Percentiles rank a stretch among this genome's conserved stretches.
Conservation (phyloP, 1,140 invertebrate genomes). For the Pemphigus obesinymphae region DNA sequence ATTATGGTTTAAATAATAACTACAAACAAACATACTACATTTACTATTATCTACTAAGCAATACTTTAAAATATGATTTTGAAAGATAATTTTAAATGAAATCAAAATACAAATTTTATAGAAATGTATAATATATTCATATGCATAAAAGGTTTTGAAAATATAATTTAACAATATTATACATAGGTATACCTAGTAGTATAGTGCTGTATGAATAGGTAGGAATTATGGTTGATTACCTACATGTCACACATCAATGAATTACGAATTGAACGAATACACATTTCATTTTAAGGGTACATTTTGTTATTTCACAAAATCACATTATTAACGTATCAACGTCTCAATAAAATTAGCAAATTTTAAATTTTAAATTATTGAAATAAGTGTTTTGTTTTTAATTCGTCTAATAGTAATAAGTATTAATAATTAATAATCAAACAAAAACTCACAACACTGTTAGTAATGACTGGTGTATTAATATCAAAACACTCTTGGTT, state of each 20-base stretch:
- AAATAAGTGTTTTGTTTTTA: not conserved
- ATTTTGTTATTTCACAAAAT: not conserved
- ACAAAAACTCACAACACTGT: slow-evolving; percentile 32
- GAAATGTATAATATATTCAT: not conserved
- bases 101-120: not conserved
- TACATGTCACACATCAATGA: not conserved
- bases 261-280: not conserved
- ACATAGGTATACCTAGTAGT: not conserved
- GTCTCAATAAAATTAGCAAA: not conserved
- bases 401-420: not conserved
- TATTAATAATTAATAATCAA: slow-evolving; percentile 2
- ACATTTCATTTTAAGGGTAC: not conserved
- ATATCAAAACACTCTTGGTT: slow-evolving; percentile 30
- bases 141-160: not conserved
- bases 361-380: not conserved
- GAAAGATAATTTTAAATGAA: not conserved
- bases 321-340: not conserved
- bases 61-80: not conserved
- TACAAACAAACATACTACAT: not conserved
- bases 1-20: not conserved
- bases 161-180: not conserved
- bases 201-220: not conserved
- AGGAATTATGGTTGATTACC: slow-evolving; percentile 15
- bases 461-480: slow-evolving; percentile 26
- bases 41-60: not conserved